These are phyloP conservation scores for Pseudomyrmex gracilis DNA, from an alignment of 1,140 invertebrate genomes.

Conservation along the genomic window DNA sequence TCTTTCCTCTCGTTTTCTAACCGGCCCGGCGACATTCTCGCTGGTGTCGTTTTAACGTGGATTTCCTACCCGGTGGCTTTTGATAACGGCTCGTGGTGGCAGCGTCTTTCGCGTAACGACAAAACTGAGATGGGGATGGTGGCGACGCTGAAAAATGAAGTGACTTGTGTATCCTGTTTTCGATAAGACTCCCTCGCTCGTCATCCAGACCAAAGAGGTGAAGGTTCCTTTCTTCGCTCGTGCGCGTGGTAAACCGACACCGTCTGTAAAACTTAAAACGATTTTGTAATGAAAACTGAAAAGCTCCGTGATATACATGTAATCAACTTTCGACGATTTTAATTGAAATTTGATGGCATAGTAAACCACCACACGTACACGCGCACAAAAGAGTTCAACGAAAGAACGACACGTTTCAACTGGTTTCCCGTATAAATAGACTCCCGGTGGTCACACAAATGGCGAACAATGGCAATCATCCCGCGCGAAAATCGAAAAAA, in stretches of 20 bases:
- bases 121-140: conserved; percentile 1
- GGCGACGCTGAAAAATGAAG: conserved; percentile 45
- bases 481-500: conserved; percentile 39
- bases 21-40: conserved; percentile 33
- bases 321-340: conserved; percentile 19
- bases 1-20: not conserved
- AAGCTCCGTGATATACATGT: not conserved
- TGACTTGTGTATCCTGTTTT: conserved; percentile 39
- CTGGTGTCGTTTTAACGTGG: conserved; percentile 52
- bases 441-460: conserved; percentile 11
- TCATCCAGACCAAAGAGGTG: not conserved
- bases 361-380: not conserved
- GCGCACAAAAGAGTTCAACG: conserved; percentile 18
- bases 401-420: conserved; percentile 17
- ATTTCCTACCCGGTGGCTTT: conserved; percentile 57
- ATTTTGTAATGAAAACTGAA: conserved; percentile 3
- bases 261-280: too few relatives aligned
- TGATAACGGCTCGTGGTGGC: conserved; percentile 39
- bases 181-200: conserved; percentile 5
- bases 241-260: not conserved
- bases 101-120: conserved; percentile 28
- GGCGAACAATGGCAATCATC: conserved; percentile 42
- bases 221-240: conserved; percentile 4
- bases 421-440: conserved; percentile 22
- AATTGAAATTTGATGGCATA: conserved; percentile 45